Percentiles rank a stretch among this genome's conserved stretches.
Evolutionary conservation across 2,797 vertebrate genomes (phyloP).

Genomic region (Halcyon leucocephala): DNA sequence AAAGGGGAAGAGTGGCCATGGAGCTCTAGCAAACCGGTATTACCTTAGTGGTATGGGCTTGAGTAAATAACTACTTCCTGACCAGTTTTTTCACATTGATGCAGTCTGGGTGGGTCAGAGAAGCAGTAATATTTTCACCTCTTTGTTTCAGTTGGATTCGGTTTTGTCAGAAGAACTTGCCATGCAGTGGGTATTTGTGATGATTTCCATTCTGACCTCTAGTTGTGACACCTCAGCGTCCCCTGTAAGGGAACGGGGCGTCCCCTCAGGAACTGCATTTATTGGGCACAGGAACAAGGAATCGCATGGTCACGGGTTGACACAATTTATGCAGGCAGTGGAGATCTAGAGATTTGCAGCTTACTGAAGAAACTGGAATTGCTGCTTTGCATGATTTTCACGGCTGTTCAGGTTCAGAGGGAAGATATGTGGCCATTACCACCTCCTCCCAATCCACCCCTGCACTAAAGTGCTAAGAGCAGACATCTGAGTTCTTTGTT

Average conservation of each 20-base stretch:
- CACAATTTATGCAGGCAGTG: neutral
- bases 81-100: neutral
- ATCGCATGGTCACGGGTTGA: neutral
- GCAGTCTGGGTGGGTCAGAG: neutral
- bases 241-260: neutral
- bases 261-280: neutral
- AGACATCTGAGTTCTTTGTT: neutral
- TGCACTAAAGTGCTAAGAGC: conserved; percentile 24
- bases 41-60: neutral
- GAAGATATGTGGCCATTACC: neutral
- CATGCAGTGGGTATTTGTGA: neutral
- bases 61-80: neutral
- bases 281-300: neutral
- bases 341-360: neutral
- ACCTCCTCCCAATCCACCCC: neutral
- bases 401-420: neutral
- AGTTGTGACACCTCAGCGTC: neutral
- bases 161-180: neutral
- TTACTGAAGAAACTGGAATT: neutral
- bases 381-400: conserved; percentile 1
- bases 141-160: neutral
- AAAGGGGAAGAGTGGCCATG: neutral
- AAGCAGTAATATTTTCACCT: neutral
- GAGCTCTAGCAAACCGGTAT: neutral
- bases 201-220: neutral